These are phyloP conservation scores for Cephus rjabovi DNA, from an alignment of 2,888 invertebrate species.

Conservation along the genomic window DNA sequence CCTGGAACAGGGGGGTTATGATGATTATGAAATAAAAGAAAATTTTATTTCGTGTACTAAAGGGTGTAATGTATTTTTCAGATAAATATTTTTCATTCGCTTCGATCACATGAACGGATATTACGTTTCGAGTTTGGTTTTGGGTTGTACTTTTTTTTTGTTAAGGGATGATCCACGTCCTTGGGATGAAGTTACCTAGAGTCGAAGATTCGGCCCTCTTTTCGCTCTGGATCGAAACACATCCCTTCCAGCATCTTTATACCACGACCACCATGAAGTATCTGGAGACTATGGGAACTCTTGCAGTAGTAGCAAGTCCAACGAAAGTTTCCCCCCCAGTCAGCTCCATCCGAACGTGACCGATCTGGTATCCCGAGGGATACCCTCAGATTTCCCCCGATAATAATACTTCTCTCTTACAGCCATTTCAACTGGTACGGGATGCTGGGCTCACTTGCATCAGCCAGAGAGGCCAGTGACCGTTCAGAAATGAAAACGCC, in stretches of 20 bases:
- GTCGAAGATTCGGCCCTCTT: conserved; percentile 4
- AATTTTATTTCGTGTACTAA: no score
- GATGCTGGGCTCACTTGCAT: conserved; percentile 37
- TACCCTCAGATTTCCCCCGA: conserved; percentile 71
- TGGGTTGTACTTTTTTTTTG: conserved; percentile 19
- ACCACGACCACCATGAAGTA: conserved; percentile 1
- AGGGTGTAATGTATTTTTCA: no score
- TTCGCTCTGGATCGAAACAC: neutral
- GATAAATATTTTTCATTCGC: no score
- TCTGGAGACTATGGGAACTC: no score
- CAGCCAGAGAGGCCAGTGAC: conserved; percentile 27
- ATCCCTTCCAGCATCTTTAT: conserved; percentile 22
- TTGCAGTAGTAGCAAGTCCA: conserved; percentile 8
- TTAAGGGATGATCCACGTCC: conserved; percentile 30
- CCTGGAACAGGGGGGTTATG: no score
- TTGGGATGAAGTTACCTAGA: conserved; percentile 30
- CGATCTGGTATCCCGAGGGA: conserved; percentile 70
- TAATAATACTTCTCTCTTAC: conserved; percentile 71
- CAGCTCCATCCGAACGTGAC: conserved; percentile 68
- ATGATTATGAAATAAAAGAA: no score
- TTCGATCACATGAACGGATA: no score
- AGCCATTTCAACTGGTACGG: conserved; percentile 35
- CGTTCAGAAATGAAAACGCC: conserved; percentile 50
- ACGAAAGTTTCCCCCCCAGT: conserved; percentile 53
- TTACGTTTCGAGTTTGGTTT: conserved; percentile 2